Base-by-base conservation (phyloP, 2,797 vertebrate genomes). In the Diglossa cyanea region DNA sequence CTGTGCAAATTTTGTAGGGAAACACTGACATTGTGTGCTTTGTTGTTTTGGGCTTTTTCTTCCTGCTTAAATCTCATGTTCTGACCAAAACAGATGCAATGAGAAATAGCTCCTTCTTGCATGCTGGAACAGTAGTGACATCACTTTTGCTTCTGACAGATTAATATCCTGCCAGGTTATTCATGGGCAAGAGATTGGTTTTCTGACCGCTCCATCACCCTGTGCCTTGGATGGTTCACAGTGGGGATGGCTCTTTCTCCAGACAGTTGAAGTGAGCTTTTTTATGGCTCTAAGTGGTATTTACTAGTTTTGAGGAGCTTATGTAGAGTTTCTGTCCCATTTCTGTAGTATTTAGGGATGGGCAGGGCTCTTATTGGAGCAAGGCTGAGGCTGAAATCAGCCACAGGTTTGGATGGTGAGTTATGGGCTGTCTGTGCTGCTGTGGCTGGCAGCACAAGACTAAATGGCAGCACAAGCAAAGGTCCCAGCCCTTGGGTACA, bases 201-300 rank as follows among this genome's bases (percentile, higher is more conserved):
- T n/a, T 83, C 30, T 47, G 53, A 33, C 30, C 26, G 74, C 23
- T 60, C 17, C 30, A 15, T 35, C 57, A 35, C 21, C 26, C 30
- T 28, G 2, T 53, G 9, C 10, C 13, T 60, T 2, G 3, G 11
- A 19, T 48, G 14, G 6, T 48, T 63, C 28, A 16, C 0, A 2
- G 31, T 44, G 45, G n/a, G 10, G 50, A 50, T 17, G 33, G 14
- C 3, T 78, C 10, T 73, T 89, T 85, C 60, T 63, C 55, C 9
- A 62, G 40, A 55, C 1, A 5, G 42, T 20, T 20, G 6, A 55
- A 66, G 44, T 33, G 24, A 66, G 6, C 1, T 73, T 84, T 77
- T 78, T 62, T 6, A 15, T 68, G 12, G 2, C 7, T 71, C 6
- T 26, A 23, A 42, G 26, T 50, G 15, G 7, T 35, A 47, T 67